A percentile compares a stretch with the other conserved stretches of the same genome.
Evolutionary conservation across 1,140 invertebrate genomes (phyloP).

Genomic region (Drosophila biarmipes): DNA sequence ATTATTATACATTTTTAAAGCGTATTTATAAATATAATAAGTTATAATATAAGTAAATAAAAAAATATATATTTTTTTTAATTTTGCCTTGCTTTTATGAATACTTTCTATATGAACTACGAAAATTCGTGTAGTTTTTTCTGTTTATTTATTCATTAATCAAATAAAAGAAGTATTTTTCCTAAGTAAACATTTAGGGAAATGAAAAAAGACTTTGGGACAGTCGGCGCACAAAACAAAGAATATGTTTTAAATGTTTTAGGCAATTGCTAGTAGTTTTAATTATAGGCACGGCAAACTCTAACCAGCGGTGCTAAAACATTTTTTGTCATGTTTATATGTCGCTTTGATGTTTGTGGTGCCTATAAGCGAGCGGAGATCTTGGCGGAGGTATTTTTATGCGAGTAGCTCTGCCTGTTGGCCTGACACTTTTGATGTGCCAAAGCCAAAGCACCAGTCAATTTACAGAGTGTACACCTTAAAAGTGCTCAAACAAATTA

Average conservation of each 20-base stretch:
- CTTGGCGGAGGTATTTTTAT: constrained; percentile 10
- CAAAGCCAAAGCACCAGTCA: constrained; percentile 24
- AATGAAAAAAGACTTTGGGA: not conserved
- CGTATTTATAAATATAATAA: no score
- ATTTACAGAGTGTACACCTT: not conserved
- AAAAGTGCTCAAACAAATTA: constrained; percentile 18
- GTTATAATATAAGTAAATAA: no score
- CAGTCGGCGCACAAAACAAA: not conserved
- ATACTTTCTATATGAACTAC: no score
- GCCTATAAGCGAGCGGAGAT: not conserved
- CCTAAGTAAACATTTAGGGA: no score
- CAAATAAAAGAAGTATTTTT: no score
- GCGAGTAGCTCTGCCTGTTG: not conserved
- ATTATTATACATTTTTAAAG: no score
- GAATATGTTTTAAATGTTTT: not conserved
- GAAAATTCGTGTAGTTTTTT: no score
- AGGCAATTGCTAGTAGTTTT: not conserved
- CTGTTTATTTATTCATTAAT: no score
- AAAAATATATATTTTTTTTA: no score
- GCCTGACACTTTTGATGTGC: constrained; percentile 16
- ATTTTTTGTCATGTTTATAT: not conserved
- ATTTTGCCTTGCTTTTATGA: no score
- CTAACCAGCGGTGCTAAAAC: not conserved
- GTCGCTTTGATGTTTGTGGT: constrained; percentile 15
- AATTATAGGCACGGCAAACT: not conserved